A percentile compares a stretch with the other conserved stretches of the same genome.
Conservation (phyloP, 2,797 vertebrate species). For the Atherinosoma microstoma region DNA sequence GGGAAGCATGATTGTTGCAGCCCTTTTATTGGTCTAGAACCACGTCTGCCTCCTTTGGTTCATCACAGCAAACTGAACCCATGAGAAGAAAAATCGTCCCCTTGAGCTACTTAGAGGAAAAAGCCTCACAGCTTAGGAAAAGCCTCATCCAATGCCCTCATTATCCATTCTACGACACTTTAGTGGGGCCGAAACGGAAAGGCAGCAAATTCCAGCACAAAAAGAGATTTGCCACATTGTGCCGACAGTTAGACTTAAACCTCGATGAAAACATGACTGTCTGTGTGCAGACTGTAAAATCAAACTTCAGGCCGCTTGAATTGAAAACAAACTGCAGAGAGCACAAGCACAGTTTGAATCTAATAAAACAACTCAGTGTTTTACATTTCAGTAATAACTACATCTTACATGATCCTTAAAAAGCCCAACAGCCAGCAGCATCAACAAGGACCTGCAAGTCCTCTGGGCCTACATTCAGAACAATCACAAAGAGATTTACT, state of each 20-base stretch:
- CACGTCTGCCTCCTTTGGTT: slow-evolving; percentile 44
- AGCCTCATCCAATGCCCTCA: slow-evolving; percentile 77
- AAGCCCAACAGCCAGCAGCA: slow-evolving; percentile 30
- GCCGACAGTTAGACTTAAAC: slow-evolving; percentile 29
- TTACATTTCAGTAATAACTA: slow-evolving; percentile 36
- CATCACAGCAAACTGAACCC: slow-evolving; percentile 49
- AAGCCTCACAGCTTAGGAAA: slow-evolving; percentile 78
- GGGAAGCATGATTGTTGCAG: not conserved
- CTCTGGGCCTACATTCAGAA: slow-evolving; percentile 57
- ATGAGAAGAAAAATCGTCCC: slow-evolving; percentile 59
- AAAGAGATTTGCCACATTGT: slow-evolving; percentile 49
- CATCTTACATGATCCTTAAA: slow-evolving; percentile 29
- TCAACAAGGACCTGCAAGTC: slow-evolving; percentile 22
- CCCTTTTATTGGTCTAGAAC: slow-evolving; percentile 27
- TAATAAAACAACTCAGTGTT: slow-evolving; percentile 7
- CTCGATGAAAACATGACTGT: slow-evolving; percentile 26
- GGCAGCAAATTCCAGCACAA: slow-evolving; percentile 60
- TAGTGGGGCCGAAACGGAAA: slow-evolving; percentile 65
- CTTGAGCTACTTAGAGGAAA: slow-evolving; percentile 70
- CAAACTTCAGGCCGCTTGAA: slow-evolving; percentile 24
- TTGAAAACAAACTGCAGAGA: slow-evolving; percentile 18
- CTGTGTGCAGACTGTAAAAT: slow-evolving; percentile 28
- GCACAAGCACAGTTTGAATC: slow-evolving; percentile 8
- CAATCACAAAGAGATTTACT: slow-evolving; percentile 65
- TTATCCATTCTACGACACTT: slow-evolving; percentile 73